Percentiles rank a stretch among this genome's conserved stretches.
phyloP scores from a whole-genome alignment of 2,888 invertebrate genomes.

The Parnassius smintheus region DNA sequence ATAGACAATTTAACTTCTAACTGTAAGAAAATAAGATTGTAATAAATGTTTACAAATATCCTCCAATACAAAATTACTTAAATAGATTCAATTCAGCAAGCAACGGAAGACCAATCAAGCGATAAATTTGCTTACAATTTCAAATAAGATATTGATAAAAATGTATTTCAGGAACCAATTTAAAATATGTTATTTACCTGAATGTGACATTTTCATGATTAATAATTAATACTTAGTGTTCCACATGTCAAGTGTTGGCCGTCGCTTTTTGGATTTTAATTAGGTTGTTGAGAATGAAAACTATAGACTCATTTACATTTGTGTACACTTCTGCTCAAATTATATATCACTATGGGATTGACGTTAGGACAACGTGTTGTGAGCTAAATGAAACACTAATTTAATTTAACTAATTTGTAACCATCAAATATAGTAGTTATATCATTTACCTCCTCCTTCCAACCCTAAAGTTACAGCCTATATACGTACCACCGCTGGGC shows the following conservation, averaged over 20 bases:
- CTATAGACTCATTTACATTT: slow-evolving; percentile 13
- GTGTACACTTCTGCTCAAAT: slow-evolving; percentile 6
- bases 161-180: neutral
- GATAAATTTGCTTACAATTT: neutral
- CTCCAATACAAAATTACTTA: neutral
- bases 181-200: neutral
- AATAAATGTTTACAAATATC: neutral
- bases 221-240: neutral
- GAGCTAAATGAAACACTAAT: too few species aligned
- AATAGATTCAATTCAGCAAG: neutral
- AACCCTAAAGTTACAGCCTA: too few species aligned
- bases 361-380: slow-evolving; percentile 32
- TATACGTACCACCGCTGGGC: too few species aligned
- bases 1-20: too few species aligned
- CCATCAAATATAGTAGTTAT: too few species aligned
- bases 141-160: neutral
- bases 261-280: slow-evolving; percentile 17
- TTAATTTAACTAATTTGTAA: too few species aligned
- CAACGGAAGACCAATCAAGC: neutral
- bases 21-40: too few species aligned
- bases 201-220: slow-evolving; percentile 9
- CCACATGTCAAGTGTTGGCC: slow-evolving; percentile 10
- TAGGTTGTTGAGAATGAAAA: slow-evolving; percentile 9
- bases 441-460: too few species aligned
- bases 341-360: neutral